Evolutionary conservation across 2,113 vertebrate genomes (phyloP).

Genomic region (Microtus ochrogaster): DNA sequence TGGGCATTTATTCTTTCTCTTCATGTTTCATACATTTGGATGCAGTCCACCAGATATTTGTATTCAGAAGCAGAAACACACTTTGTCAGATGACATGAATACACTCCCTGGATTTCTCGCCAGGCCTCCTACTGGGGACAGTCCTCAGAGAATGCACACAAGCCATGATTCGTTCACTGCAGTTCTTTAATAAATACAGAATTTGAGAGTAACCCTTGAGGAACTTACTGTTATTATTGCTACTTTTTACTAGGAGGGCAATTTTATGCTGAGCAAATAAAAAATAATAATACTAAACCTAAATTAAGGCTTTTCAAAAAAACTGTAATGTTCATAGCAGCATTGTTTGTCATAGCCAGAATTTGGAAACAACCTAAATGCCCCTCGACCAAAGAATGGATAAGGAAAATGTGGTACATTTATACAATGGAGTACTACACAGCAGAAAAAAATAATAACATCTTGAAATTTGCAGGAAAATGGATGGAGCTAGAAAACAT

Average conservation of each 20-base stretch:
- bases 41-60: background rate
- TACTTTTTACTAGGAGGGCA: background rate
- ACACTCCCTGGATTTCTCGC: background rate
- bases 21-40: background rate
- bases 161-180: background rate
- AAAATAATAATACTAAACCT: background rate
- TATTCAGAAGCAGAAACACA: background rate
- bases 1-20: background rate
- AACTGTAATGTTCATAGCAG: background rate
- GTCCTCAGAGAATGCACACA: background rate
- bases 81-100: background rate
- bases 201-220: background rate
- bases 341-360: too few relatives aligned
- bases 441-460: too few relatives aligned
- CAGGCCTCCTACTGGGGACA: background rate
- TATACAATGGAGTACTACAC: too few relatives aligned
- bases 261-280: slow-evolving; percentile 44
- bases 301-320: background rate
- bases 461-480: too few relatives aligned
- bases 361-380: too few relatives aligned
- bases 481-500: too few relatives aligned
- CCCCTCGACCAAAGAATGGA: too few relatives aligned
- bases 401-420: too few relatives aligned
- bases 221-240: background rate
- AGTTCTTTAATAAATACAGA: background rate